Base-by-base conservation (phyloP, 1,140 invertebrate genomes). In the Dendrolimus punctatus region DNA sequence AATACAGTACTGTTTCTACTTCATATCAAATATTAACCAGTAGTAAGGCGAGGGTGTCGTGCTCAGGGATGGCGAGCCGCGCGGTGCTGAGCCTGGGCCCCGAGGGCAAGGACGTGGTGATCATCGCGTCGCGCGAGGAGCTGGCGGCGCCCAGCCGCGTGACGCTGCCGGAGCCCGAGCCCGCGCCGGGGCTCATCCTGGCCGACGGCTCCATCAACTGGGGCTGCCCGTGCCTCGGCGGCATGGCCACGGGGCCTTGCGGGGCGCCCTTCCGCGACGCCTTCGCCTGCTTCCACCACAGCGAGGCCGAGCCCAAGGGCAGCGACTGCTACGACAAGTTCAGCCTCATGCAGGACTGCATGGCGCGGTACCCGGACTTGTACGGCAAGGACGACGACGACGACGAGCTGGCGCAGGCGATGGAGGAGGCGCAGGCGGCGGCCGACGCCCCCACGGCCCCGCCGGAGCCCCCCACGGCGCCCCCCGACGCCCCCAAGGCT, bases 141-240 rank as follows among this genome's bases (percentile, higher is more conserved):
- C 91, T 94, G 74, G 80, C 91, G 5, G 75, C 83, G 8, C 94
- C 95, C 6, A 93, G 93, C 66, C 92, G 80, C 53, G 89, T 95
- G n/a, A 76, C 85, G 46, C 83, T 96, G 55, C 92, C 94, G 5
- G 90, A 92, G 66, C 90, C 91, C 8, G 93, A 95, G 61, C 90
- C 92, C 6, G 89, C 91, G 51, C 91, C 92, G 55, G 96, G 97
- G 39, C 85, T 98, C 2, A 92, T 99, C 55, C 86, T 95, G 39
- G 89, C 93, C 2, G 95, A 95, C 88, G 97, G 98, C 5, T 92
- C 95, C 47, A 98, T 99, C 55, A 99, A 99, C 85, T 99, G 97
- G 96, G 94, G 94, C 74, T 99, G 98, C 73, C 98, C 97, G 0
- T 99, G 98, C 85, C 89, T 99, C 10, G 97, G 97, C 38, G 96